Evolutionary conservation across 2,797 vertebrate species (phyloP), one percentile per base, ranked within the genome.

Genomic region (Gephyroberyx darwinii): DNA sequence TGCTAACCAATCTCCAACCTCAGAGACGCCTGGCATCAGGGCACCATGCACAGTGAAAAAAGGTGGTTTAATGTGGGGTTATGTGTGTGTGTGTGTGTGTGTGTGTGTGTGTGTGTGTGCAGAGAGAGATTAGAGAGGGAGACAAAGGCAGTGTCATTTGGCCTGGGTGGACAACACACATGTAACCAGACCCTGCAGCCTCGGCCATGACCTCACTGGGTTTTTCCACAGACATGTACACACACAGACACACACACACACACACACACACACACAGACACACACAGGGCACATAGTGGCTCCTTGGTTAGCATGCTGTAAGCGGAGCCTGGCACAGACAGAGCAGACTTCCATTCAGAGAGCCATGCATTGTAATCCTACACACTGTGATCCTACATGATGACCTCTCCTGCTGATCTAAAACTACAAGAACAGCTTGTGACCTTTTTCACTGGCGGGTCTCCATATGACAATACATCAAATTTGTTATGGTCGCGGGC

Each of bases 131-230:
- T 75, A 76, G 4, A 79, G 20, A 69, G 41, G 58, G 80, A 76
- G 62, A 90, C 84, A 86, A 86, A 82, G 53, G 45, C 71, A 75
- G 77, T 85, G 89, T 86, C 79, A 80, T 73, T 83, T 85, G 79
- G 51, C 76, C 77, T 73, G 78, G 20, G 2, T 79, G 84, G 86
- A 88, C 84, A 80, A 77, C 84, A 86, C 72, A 75, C 73, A 71
- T 91, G 93, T 93, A 94, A 94, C 90, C 75, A 71, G 84, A 94
- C 66, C 78, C 88, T 84, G 74, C 56, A 69, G 80, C 83, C 81
- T 65, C 6, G 64, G 83, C 77, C 85, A 89, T 94, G 92, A 93
- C 92, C 91, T 94, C 92, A 93, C 84, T 61, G 59, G 85, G 82
- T 88, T 87, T 92, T 92, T 92, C 84, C 88, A 88, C 74, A 69